A percentile compares a stretch with the other conserved stretches of the same genome.
Evolutionary conservation across 1,140 invertebrate genomes (phyloP).

Genomic region (Pinna nobilis): DNA sequence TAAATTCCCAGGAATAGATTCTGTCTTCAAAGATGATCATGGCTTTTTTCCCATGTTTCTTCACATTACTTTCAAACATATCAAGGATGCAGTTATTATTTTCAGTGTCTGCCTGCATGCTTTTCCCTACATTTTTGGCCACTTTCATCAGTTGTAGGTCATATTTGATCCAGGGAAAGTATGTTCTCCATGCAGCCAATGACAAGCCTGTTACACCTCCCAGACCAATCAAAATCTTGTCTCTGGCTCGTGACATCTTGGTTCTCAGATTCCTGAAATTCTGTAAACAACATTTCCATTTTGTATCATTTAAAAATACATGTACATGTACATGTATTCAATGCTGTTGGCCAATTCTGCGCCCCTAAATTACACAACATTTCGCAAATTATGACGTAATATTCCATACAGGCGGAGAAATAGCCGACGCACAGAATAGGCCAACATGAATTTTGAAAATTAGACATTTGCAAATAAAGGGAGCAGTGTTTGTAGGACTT

Average conservation of each 20-base stretch:
- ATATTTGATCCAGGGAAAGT: slow-evolving; percentile 53
- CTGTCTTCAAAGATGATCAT: slow-evolving; percentile 63
- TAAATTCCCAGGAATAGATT: slow-evolving; percentile 55
- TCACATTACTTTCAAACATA: slow-evolving; percentile 59
- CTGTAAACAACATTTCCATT: too few relatives aligned
- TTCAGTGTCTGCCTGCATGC: slow-evolving; percentile 9
- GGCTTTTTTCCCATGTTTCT: slow-evolving; percentile 40
- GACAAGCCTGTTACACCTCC: slow-evolving; percentile 7
- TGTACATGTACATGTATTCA: too few relatives aligned
- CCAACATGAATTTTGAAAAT: too few relatives aligned
- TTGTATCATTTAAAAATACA: too few relatives aligned
- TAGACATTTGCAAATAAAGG: too few relatives aligned
- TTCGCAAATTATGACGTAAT: too few relatives aligned
- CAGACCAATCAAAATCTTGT: slow-evolving; percentile 19
- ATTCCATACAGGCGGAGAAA: too few relatives aligned
- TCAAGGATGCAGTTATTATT: slow-evolving; percentile 50
- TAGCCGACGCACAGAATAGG: too few relatives aligned
- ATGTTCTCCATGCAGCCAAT: slow-evolving; percentile 43
- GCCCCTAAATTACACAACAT: too few relatives aligned
- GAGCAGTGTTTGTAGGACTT: too few relatives aligned
- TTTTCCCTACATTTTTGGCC: slow-evolving; percentile 7
- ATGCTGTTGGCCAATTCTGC: too few relatives aligned
- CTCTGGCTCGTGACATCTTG: slow-evolving; percentile 6
- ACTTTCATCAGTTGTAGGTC: slow-evolving; percentile 43
- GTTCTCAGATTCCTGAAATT: too few relatives aligned